These are phyloP conservation scores for Gallinago nigripennis DNA, from an alignment of 2,797 vertebrate species.

Conservation along the genomic window DNA sequence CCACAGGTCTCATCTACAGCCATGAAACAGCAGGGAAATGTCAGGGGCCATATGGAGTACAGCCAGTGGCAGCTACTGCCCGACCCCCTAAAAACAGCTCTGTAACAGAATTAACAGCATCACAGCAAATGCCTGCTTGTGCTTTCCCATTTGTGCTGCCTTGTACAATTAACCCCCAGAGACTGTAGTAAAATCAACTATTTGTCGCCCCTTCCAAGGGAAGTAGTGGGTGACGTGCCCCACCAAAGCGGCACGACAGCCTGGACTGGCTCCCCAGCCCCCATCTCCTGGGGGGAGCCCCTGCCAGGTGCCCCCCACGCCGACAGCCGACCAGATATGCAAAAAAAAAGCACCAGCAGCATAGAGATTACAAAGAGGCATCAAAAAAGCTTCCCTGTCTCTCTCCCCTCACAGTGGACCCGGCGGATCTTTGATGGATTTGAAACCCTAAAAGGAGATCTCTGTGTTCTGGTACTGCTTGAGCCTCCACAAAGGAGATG, in stretches of 20 bases:
- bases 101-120: neutral
- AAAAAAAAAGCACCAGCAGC: neutral
- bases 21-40: neutral
- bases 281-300: neutral
- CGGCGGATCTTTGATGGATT: neutral
- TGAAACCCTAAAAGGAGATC: slow-evolving; percentile 19
- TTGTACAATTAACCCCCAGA: neutral
- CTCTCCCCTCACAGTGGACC: neutral
- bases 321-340: neutral
- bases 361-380: neutral
- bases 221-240: accelerated
- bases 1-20: neutral
- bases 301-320: neutral
- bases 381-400: slow-evolving; percentile 19
- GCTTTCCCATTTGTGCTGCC: neutral
- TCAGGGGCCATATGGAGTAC: neutral
- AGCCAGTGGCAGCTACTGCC: neutral
- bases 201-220: neutral
- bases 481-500: slow-evolving; percentile 3
- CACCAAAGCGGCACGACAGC: neutral
- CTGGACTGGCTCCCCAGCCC: neutral
- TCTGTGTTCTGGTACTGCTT: neutral
- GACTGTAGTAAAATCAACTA: neutral
- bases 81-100: neutral
- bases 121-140: neutral